Evolutionary conservation across 1,140 invertebrate species (phyloP), one percentile per base, ranked within the genome.

Genomic region (Sarcophaga peregrina): DNA sequence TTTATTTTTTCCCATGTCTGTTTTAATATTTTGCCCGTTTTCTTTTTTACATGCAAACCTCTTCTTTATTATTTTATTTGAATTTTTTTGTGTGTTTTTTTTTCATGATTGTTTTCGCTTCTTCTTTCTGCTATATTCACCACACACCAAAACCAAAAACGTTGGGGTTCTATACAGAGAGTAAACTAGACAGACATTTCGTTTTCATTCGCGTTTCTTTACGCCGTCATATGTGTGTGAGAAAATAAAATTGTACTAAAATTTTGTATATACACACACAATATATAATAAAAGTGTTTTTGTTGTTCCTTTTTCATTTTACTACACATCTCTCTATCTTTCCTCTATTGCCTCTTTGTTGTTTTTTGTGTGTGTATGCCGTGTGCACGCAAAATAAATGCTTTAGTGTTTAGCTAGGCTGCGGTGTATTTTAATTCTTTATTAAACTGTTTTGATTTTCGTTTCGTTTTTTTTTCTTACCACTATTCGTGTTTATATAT

Each of bases 1-100:
- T 84, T 84, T 84, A 54, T 84, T 84, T 82, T 82, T 82, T 62
- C 74, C 73, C 81, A 20, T 78, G 75, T 17, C 80, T 82, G 80
- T 73, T 83, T 83, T 83, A 80, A 82, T 81, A 82, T 83, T 83
- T 82, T 83, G 52, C 52, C 68, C 80, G 72, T 82, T 58, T 82
- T 83, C 80, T 72, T 72, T 68, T 82, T 62, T 50, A 17, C 75
- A 52, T 78, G 75, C 75, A 78, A 78, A 78, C 25, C 75, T 78
- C 75, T 76, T 76, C 74, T 78, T 78, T 78, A 50, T 72, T 72
- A 17, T 78, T 20, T 50, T 52, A 52, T 50, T 76, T 25, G 20
- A 13, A 74, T 74, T 74, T 74, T 45, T 45, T 45, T 15, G 47
- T 76, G 7, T 76, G 15, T 9, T 62, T 62, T 13, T 68, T 20